A percentile compares a stretch with the other conserved stretches of the same genome.
Evolutionary conservation across 2,888 invertebrate species (phyloP).

Genomic region (Chrysina gloriosa): DNA sequence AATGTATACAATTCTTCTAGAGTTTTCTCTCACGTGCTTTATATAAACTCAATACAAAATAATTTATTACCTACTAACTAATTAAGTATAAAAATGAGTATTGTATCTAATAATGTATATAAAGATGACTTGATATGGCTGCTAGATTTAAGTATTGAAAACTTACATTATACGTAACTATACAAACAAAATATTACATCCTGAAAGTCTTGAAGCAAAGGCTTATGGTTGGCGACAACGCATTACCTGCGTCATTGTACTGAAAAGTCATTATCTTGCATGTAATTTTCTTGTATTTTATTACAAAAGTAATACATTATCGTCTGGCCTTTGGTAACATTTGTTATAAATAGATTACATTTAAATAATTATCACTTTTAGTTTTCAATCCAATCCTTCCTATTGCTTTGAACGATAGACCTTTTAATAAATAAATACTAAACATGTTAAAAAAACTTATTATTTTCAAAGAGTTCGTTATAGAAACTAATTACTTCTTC

Average conservation of each 20-base stretch:
- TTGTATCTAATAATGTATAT: slow-evolving; percentile 39
- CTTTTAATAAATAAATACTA: slow-evolving; percentile 28
- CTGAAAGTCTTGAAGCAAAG: slow-evolving; percentile 35
- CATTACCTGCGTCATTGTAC: background rate
- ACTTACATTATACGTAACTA: slow-evolving; percentile 26
- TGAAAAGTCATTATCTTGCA: background rate
- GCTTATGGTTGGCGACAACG: background rate
- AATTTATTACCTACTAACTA: slow-evolving; percentile 34
- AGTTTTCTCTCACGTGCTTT: slow-evolving; percentile 41
- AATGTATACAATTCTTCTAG: slow-evolving; percentile 50
- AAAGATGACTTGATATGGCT: slow-evolving; percentile 42
- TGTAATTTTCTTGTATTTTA: slow-evolving; percentile 13
- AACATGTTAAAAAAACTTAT: slow-evolving; percentile 21
- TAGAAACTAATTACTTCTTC: slow-evolving; percentile 25
- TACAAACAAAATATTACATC: slow-evolving; percentile 3
- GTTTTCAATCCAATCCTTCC: background rate
- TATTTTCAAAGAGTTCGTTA: slow-evolving; percentile 30
- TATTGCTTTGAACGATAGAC: slow-evolving; percentile 17
- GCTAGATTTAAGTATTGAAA: slow-evolving; percentile 33
- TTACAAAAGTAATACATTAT: slow-evolving; percentile 6
- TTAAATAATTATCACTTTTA: slow-evolving; percentile 35
- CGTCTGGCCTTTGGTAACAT: slow-evolving; percentile 27
- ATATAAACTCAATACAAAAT: slow-evolving; percentile 40
- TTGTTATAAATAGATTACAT: slow-evolving; percentile 17
- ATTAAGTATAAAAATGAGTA: slow-evolving; percentile 41